These are phyloP conservation scores for Torymus auratus DNA, from an alignment of 2,888 invertebrate species.

Conservation along the genomic window DNA sequence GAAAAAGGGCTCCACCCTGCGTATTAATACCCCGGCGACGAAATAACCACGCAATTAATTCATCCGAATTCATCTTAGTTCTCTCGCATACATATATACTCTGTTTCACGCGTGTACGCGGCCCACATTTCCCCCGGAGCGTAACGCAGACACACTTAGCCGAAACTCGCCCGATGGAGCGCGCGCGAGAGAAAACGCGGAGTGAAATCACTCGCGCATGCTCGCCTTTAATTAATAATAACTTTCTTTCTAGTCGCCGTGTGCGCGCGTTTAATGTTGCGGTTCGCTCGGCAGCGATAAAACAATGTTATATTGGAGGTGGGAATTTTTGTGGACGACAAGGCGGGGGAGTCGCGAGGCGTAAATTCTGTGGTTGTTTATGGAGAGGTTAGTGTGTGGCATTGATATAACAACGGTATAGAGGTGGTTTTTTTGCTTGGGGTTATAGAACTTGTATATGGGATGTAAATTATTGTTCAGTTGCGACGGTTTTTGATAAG, in stretches of 20 bases:
- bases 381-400: too few species aligned
- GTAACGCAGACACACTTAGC: constrained; percentile 58
- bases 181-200: not conserved
- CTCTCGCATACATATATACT: not conserved
- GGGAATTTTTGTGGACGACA: too few species aligned
- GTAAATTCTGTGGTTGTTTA: too few species aligned
- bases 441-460: too few species aligned
- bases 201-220: constrained; percentile 35
- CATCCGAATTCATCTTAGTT: constrained; percentile 37
- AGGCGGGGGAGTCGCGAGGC: too few species aligned
- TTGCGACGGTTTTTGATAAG: too few species aligned
- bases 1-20: not conserved
- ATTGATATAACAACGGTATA: too few species aligned
- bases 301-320: too few species aligned
- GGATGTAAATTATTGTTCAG: too few species aligned
- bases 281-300: too few species aligned
- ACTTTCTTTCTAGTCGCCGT: constrained; percentile 36
- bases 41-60: constrained; percentile 53
- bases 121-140: constrained; percentile 53
- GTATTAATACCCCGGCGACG: not conserved
- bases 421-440: too few species aligned
- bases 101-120: not conserved
- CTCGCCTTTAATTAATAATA: constrained; percentile 60
- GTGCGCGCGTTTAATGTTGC: too few species aligned
- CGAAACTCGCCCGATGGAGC: constrained; percentile 32